Evolutionary conservation across 2,797 vertebrate species (phyloP).

Genomic region (Nyctalus aviator): DNA sequence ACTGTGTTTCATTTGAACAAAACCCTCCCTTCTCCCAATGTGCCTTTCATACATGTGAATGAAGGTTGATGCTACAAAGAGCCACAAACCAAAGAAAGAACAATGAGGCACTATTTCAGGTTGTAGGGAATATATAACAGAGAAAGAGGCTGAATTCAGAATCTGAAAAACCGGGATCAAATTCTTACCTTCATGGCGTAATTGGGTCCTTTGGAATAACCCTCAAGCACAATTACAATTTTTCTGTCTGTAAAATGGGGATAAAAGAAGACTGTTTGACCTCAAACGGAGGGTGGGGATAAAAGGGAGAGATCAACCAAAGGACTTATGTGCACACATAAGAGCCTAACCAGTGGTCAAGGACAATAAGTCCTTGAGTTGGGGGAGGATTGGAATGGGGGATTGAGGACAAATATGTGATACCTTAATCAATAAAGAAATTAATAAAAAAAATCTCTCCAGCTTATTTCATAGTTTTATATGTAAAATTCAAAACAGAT

Average conservation of each 20-base stretch:
- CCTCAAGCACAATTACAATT: neutral
- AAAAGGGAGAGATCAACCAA: too few relatives aligned
- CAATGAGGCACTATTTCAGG: neutral
- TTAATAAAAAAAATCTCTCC: neutral
- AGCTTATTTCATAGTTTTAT: neutral
- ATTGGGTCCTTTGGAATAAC: neutral
- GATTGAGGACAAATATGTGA: too few relatives aligned
- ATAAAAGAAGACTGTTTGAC: neutral
- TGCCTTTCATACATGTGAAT: conserved; percentile 32
- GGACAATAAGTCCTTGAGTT: too few relatives aligned
- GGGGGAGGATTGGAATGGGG: too few relatives aligned
- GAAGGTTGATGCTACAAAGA: conserved; percentile 37
- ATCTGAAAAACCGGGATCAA: neutral
- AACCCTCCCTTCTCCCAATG: neutral
- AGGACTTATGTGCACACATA: too few relatives aligned
- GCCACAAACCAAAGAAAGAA: conserved; percentile 22
- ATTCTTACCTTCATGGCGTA: neutral
- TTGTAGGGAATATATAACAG: neutral
- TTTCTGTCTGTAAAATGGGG: neutral
- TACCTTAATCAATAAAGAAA: too few relatives aligned
- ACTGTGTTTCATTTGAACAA: conserved; percentile 55
- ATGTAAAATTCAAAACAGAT: neutral
- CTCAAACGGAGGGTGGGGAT: too few relatives aligned
- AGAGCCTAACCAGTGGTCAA: too few relatives aligned
- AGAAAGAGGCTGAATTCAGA: conserved; percentile 6